Evolutionary conservation across 2,113 vertebrate species (phyloP).

Genomic region (Poeciliopsis prolifica): DNA sequence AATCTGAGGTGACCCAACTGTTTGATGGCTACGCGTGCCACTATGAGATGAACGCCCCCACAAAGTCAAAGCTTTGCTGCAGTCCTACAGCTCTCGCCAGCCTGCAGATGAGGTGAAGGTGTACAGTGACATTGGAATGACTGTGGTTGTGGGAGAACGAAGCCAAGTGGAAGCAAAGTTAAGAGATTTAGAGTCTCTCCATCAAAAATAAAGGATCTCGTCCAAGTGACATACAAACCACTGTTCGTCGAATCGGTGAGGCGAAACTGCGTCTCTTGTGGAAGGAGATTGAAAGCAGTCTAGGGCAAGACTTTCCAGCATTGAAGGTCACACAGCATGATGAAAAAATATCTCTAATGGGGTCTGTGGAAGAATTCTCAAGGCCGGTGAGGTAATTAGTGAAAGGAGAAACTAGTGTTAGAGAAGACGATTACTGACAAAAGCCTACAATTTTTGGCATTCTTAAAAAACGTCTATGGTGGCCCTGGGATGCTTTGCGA

Average conservation of each 20-base stretch:
- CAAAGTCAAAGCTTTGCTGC: constrained; percentile 36
- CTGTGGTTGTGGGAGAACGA: constrained; percentile 46
- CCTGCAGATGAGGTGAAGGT: constrained; percentile 33
- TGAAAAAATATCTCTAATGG: constrained; percentile 43
- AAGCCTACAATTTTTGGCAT: constrained; percentile 40
- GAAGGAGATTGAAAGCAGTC: constrained; percentile 34
- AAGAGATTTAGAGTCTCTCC: not conserved
- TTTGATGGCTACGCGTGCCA: constrained; percentile 29
- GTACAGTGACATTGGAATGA: constrained; percentile 21
- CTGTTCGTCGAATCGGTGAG: constrained; percentile 30
- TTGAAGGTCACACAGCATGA: constrained; percentile 34
- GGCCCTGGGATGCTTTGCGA: constrained; percentile 1
- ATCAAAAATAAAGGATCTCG: not conserved
- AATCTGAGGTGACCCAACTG: constrained; percentile 19
- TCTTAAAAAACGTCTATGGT: constrained; percentile 48
- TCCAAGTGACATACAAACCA: constrained; percentile 12
- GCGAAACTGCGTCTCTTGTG: constrained; percentile 60
- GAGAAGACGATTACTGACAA: constrained; percentile 36
- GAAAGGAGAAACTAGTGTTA: constrained; percentile 10
- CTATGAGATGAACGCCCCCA: constrained; percentile 28
- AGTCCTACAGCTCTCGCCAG: not conserved
- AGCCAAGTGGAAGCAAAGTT: constrained; percentile 21
- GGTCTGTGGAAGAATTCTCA: constrained; percentile 40
- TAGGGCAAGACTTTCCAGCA: constrained; percentile 26
- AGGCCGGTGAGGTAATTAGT: constrained; percentile 39